A percentile compares a stretch with the other conserved stretches of the same genome.
These are phyloP conservation scores for Melanotaenia pygmaea DNA, from an alignment of 2,797 vertebrate genomes.

Conservation along the genomic window DNA sequence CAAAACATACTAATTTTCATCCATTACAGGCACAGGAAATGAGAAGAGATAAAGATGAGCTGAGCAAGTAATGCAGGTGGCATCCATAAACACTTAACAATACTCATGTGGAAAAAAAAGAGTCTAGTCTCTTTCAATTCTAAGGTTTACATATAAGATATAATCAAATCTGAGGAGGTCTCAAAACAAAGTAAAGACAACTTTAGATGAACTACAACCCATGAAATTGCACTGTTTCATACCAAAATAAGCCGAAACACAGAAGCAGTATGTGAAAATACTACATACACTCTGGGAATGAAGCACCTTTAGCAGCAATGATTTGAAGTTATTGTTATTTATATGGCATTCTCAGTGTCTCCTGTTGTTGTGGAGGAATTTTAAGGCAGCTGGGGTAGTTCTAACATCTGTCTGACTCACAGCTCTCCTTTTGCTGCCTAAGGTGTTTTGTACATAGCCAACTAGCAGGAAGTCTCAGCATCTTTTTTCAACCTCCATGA, in stretches of 20 bases:
- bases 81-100: constrained; percentile 1
- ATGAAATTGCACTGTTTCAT: neutral
- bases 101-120: neutral
- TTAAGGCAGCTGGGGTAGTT: neutral
- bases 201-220: neutral
- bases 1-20: constrained; percentile 44
- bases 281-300: neutral
- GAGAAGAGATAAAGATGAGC: constrained; percentile 11
- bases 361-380: neutral
- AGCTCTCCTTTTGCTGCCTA: neutral
- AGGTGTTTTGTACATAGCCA: neutral
- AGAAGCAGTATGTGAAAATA: neutral
- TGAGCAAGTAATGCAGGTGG: constrained; percentile 13
- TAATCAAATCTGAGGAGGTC: neutral
- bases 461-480: neutral
- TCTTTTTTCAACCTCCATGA: neutral
- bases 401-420: neutral
- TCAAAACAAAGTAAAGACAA: neutral
- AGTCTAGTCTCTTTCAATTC: neutral
- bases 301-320: neutral
- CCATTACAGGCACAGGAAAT: constrained; percentile 18
- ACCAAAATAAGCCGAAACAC: neutral
- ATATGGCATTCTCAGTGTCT: neutral
- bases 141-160: neutral
- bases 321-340: neutral